Evolutionary conservation across 1,140 invertebrate species (phyloP).

Genomic region (Drosophila pandora): DNA sequence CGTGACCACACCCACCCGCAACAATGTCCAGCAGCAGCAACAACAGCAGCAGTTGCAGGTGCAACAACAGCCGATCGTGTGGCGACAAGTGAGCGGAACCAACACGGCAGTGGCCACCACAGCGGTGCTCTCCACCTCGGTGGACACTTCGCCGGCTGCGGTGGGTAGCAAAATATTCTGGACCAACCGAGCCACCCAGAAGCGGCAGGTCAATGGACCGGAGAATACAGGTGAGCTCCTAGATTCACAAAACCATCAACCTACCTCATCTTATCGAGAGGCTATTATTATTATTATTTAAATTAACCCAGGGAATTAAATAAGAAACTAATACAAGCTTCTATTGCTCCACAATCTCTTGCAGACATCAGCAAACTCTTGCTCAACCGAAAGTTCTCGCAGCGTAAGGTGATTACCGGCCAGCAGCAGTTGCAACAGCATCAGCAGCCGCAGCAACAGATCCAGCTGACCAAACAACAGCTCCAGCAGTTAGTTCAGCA

Average conservation of each 20-base stretch:
- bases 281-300: not conserved
- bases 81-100: conserved; percentile 76
- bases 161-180: conserved; percentile 76
- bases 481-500: conserved; percentile 68
- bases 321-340: not conserved
- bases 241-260: not conserved
- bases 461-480: conserved; percentile 56
- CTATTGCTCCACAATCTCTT: conserved; percentile 4
- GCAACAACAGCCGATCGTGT: conserved; percentile 70
- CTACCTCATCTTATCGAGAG: not conserved
- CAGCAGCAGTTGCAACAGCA: conserved; percentile 43
- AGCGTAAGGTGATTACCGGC: conserved; percentile 63
- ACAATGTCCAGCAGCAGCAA: conserved; percentile 66
- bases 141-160: conserved; percentile 58
- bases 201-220: conserved; percentile 75
- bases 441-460: conserved; percentile 43
- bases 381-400: conserved; percentile 76
- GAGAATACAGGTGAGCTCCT: conserved; percentile 73
- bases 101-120: conserved; percentile 71
- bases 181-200: conserved; percentile 70
- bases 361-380: conserved; percentile 76
- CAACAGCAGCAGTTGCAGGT: conserved; percentile 63
- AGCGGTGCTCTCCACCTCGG: conserved; percentile 62
- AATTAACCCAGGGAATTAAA: not conserved
- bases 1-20: conserved; percentile 66